Conservation (phyloP, 2,797 vertebrate species). For the Sebastes hubbsi region DNA sequence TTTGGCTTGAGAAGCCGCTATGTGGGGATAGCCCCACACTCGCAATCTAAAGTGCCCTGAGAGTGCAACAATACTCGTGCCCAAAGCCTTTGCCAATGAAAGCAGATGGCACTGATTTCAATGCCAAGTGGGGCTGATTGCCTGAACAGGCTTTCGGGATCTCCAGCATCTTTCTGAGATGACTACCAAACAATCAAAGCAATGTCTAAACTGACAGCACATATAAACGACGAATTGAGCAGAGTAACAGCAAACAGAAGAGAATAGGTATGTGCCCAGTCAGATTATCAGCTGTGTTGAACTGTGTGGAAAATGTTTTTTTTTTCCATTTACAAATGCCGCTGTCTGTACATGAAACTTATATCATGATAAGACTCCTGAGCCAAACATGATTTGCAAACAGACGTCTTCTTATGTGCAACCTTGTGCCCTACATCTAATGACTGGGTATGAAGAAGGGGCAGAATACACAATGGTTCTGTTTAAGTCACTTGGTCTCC, state of each 20-base stretch:
- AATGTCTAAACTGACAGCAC: not conserved
- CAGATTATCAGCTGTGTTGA: not conserved
- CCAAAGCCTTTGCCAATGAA: no score
- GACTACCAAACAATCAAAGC: no score
- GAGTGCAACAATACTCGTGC: no score
- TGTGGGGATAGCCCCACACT: no score
- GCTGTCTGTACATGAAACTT: not conserved
- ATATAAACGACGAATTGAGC: not conserved
- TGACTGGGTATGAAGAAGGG: no score
- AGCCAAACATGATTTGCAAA: no score
- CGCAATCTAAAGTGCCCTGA: no score
- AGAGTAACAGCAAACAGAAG: not conserved
- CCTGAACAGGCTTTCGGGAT: no score
- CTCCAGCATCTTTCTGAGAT: no score
- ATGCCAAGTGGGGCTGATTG: no score
- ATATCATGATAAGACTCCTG: not conserved
- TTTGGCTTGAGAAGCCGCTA: no score
- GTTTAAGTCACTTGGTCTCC: not conserved
- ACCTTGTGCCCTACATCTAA: not conserved
- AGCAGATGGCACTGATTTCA: rapidly evolving
- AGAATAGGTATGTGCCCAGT: not conserved
- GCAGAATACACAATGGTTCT: no score
- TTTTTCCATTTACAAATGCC: not conserved
- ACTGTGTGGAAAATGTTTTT: not conserved
- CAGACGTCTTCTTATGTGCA: not conserved